Conservation (phyloP, 1,140 invertebrate species). For the Episyrphus balteatus region DNA sequence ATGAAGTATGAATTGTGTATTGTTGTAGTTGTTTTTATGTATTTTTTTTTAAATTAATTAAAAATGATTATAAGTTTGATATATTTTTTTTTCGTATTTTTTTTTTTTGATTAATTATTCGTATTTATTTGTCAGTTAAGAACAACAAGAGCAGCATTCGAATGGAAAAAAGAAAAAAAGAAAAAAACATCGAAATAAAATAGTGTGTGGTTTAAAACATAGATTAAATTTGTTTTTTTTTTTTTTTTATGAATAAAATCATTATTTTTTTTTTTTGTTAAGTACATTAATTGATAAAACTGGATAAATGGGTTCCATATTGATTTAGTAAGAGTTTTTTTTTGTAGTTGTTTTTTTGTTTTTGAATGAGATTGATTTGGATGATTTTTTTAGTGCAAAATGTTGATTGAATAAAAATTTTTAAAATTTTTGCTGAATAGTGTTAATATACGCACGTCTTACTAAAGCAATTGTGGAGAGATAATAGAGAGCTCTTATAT, state of each 20-base stretch:
- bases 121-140: not conserved
- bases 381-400: too few species aligned
- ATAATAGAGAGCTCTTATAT: too few species aligned
- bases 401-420: too few species aligned
- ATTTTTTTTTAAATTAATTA: not conserved
- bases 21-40: not conserved
- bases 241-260: not conserved
- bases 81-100: not conserved
- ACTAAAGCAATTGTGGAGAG: too few species aligned
- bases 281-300: not conserved
- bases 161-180: conserved; percentile 5
- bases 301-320: too few species aligned
- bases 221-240: not conserved
- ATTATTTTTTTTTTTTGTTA: not conserved
- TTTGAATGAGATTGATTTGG: too few species aligned
- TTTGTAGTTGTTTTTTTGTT: too few species aligned
- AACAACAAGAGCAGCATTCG: conserved; percentile 3
- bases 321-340: too few species aligned
- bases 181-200: conserved; percentile 6
- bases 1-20: too few species aligned
- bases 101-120: not conserved
- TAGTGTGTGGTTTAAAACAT: not conserved
- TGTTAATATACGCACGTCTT: too few species aligned
- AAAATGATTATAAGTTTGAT: not conserved
- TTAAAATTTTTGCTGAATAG: too few species aligned